Base-by-base conservation (phyloP, 2,113 vertebrate species). In the Gavialis gangeticus region DNA sequence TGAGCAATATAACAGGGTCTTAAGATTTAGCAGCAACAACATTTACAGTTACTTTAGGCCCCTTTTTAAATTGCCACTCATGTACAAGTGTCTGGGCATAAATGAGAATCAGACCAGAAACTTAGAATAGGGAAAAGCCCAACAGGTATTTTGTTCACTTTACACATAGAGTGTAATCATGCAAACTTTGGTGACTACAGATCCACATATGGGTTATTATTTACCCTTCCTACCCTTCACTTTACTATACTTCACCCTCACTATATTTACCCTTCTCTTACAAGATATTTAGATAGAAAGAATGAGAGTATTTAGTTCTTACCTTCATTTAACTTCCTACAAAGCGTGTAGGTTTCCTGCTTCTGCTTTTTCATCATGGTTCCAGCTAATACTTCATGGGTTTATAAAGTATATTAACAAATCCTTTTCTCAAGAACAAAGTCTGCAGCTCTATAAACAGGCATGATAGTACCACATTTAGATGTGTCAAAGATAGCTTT, bases 101-200 rank as follows among this genome's bases (percentile, higher is more conserved):
- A 79, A 79, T 64, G 75, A 63, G 4, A 79, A 79, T 77, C 76
- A 82, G 88, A 71, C 46, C 80, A 86, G 75, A 75, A 89, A 89
- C 3, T 69, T 16, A 28, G 34, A 75, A 75, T 10, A 77, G 75
- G 58, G 87, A 46, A 92, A 95, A 87, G 85, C 73, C 82, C 0
- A 85, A 85, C 75, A 91, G 80, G 34, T 78, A 1, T 14, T 82
- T 56, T 2, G 81, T 4, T 55, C 87, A 58, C 5, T 21, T 57
- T 0, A 0, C 27, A 27, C 1, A 77, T 75, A 94, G 91, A 0
- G 0, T 54, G 12, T 24, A 58, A 80, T 4, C 62, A 58, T 59
- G 21, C 7, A 83, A 92, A 89, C 90, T 62, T 54, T 90, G 90
- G 58, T 25, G 80, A 75, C 56, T 77, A 56, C 55, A 77, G 28